phyloP scores from a whole-genome alignment of 2,113 vertebrate genomes.

The Tyto alba region DNA sequence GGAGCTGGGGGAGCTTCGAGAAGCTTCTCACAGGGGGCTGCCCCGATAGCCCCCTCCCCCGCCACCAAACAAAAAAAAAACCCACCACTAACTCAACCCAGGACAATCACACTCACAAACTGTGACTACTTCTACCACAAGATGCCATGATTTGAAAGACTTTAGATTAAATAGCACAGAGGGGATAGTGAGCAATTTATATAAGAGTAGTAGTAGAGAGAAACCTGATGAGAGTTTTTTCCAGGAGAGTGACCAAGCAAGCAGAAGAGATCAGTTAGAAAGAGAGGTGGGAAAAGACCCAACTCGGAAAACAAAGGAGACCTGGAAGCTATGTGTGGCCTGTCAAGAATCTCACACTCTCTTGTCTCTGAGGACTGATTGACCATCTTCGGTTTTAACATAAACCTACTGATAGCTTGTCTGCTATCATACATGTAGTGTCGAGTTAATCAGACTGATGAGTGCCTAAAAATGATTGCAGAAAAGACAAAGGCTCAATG shows the following conservation, averaged over 20 bases:
- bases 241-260: background rate
- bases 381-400: background rate
- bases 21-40: too few species aligned
- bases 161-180: background rate
- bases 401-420: background rate
- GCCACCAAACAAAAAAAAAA: too few species aligned
- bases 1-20: too few species aligned
- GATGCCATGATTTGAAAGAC: background rate
- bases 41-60: too few species aligned
- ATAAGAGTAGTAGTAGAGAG: background rate
- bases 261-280: background rate
- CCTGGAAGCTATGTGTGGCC: background rate
- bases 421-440: background rate
- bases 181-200: background rate
- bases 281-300: background rate
- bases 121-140: background rate
- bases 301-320: background rate
- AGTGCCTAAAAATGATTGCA: background rate
- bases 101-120: background rate
- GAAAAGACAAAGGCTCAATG: background rate
- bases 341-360: background rate
- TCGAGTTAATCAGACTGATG: background rate
- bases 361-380: background rate
- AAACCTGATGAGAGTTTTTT: background rate
- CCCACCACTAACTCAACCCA: too few species aligned